Evolutionary conservation across 2,113 vertebrate genomes (phyloP).

Genomic region (Salminus brasiliensis): DNA sequence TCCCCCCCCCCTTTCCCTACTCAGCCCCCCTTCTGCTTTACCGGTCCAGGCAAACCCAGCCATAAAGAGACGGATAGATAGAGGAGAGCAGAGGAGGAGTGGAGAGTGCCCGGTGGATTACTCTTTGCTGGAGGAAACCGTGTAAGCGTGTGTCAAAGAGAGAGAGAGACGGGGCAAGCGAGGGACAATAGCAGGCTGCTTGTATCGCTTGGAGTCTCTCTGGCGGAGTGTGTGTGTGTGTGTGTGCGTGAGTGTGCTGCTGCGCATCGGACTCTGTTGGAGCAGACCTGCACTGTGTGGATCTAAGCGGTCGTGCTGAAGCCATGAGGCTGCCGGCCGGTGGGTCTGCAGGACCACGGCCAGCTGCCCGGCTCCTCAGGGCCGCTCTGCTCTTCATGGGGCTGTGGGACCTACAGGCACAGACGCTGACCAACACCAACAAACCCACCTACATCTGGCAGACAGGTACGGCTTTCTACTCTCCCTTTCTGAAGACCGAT

Average conservation of each 20-base stretch:
- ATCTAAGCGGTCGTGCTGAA: slow-evolving; percentile 56
- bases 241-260: slow-evolving; percentile 10
- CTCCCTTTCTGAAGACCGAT: background rate
- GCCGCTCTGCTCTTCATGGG: slow-evolving; percentile 57
- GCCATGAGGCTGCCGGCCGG: slow-evolving; percentile 69
- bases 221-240: slow-evolving; percentile 38
- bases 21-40: slow-evolving; percentile 56
- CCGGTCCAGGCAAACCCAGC: slow-evolving; percentile 49
- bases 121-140: slow-evolving; percentile 42
- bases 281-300: slow-evolving; percentile 40
- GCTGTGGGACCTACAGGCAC: slow-evolving; percentile 63
- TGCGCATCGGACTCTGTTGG: slow-evolving; percentile 41
- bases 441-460: slow-evolving; percentile 78
- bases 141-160: background rate
- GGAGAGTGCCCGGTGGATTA: slow-evolving; percentile 46
- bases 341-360: slow-evolving; percentile 53
- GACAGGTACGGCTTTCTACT: slow-evolving; percentile 70
- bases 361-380: slow-evolving; percentile 61
- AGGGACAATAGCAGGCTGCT: slow-evolving; percentile 46
- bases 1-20: slow-evolving; percentile 12
- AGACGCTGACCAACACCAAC: slow-evolving; percentile 64
- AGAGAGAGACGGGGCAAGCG: slow-evolving; percentile 33
- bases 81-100: background rate
- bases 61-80: slow-evolving; percentile 7
- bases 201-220: slow-evolving; percentile 36